Conservation (phyloP, 1,140 invertebrate species). For the Heliconius congener region DNA sequence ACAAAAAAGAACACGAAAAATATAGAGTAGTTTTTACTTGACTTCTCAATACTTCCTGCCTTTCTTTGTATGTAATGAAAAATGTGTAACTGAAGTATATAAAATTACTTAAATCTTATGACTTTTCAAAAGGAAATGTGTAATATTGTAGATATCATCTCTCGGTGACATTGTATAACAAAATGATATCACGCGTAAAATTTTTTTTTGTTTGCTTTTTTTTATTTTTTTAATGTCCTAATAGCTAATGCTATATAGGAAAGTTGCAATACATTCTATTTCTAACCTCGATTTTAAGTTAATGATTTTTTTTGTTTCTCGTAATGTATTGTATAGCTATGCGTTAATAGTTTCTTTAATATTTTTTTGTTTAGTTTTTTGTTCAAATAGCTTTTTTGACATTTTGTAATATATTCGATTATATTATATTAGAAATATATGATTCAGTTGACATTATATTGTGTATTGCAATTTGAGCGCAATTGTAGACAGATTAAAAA, state of each 20-base stretch:
- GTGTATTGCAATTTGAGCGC: background rate
- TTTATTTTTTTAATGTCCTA: constrained; percentile 21
- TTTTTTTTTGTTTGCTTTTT: constrained; percentile 22
- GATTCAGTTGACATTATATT: constrained; percentile 5
- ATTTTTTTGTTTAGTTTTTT: background rate
- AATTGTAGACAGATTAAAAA: constrained; percentile 4
- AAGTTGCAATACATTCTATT: constrained; percentile 37
- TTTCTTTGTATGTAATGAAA: background rate
- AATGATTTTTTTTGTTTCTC: constrained; percentile 30
- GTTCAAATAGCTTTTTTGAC: background rate
- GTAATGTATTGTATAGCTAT: background rate
- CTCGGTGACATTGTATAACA: constrained; percentile 30
- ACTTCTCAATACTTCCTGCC: background rate
- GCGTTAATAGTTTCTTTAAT: background rate
- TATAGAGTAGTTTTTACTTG: background rate
- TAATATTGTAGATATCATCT: constrained; percentile 22
- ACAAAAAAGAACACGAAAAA: background rate
- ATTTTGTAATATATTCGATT: background rate
- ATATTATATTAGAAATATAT: background rate
- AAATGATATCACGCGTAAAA: constrained; percentile 24
- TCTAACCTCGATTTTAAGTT: constrained; percentile 39
- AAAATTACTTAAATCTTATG: background rate
- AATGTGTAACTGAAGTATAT: background rate
- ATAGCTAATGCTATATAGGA: constrained; percentile 23
- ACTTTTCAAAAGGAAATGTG: background rate